Percentiles rank a stretch among this genome's conserved stretches.
These are phyloP conservation scores for Heliocidaris erythrogramma DNA, from an alignment of 35 echinoderm and acorn worm species.

Conservation along the genomic window DNA sequence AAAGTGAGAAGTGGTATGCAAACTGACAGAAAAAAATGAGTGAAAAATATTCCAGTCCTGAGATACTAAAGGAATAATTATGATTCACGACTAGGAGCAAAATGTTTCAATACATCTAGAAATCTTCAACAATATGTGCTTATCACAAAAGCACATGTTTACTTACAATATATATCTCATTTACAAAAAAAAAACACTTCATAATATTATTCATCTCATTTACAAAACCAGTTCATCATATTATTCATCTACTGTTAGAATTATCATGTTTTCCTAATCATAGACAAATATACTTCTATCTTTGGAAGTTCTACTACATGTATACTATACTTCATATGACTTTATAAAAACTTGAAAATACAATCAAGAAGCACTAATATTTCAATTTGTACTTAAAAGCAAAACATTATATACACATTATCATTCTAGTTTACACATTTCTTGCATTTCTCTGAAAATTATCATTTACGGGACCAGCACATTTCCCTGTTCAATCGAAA, in stretches of 20 bases:
- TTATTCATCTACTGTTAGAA: not conserved
- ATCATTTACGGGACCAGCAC: not conserved
- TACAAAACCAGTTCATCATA: not conserved
- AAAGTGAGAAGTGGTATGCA: not conserved
- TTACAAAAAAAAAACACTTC: too few species aligned
- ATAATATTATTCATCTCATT: not conserved
- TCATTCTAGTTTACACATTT: too few species aligned
- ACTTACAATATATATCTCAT: not conserved
- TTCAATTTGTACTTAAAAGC: not conserved
- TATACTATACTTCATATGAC: not conserved
- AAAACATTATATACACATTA: not conserved
- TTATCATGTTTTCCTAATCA: not conserved
- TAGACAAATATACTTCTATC: not conserved
- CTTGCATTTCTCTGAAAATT: not conserved
- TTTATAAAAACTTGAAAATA: constrained; percentile 2
- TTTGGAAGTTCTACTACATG: constrained; percentile 17
- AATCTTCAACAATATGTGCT: not conserved
- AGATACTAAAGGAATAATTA: not conserved
- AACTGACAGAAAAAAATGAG: not conserved
- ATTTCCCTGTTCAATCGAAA: not conserved
- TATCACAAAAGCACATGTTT: not conserved
- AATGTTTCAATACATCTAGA: not conserved
- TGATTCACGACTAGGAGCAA: not conserved
- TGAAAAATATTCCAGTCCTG: not conserved
- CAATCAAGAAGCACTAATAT: constrained; percentile 3